A percentile compares a stretch with the other conserved stretches of the same genome.
These are phyloP conservation scores for Spondyliosoma cantharus DNA, from an alignment of 2,797 vertebrate species.

Conservation along the genomic window DNA sequence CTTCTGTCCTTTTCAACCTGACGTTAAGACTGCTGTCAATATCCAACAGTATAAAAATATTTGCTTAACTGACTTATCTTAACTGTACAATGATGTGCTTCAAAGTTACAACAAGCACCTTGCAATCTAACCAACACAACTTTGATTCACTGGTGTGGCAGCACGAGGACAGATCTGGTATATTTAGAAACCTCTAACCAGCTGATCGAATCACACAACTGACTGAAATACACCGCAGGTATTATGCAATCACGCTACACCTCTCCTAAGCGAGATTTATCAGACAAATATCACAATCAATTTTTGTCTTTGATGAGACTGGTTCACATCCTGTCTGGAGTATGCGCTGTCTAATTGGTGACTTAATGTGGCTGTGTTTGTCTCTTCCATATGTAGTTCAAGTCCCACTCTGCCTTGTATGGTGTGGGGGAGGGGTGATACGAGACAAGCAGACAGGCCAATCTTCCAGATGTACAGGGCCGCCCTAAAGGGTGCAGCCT, in stretches of 20 bases:
- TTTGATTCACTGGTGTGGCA: slow-evolving; percentile 35
- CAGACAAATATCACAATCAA: slow-evolving; percentile 14
- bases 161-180: slow-evolving; percentile 33
- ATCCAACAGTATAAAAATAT: not conserved
- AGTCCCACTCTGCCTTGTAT: slow-evolving; percentile 50
- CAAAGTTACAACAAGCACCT: not conserved
- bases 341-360: slow-evolving; percentile 54
- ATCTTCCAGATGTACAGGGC: slow-evolving; percentile 79
- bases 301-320: slow-evolving; percentile 13
- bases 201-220: slow-evolving; percentile 48
- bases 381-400: slow-evolving; percentile 75
- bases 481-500: slow-evolving; percentile 67
- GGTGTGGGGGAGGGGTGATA: slow-evolving; percentile 52
- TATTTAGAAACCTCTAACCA: slow-evolving; percentile 62
- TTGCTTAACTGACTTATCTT: not conserved
- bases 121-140: slow-evolving; percentile 1
- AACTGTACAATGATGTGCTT: slow-evolving; percentile 17
- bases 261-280: slow-evolving; percentile 15
- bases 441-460: slow-evolving; percentile 71
- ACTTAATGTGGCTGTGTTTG: slow-evolving; percentile 56
- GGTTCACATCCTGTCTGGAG: slow-evolving; percentile 24
- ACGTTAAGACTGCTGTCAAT: not conserved
- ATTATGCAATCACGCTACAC: slow-evolving; percentile 48
- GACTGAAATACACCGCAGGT: slow-evolving; percentile 49
- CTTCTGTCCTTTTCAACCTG: not conserved